A percentile compares a stretch with the other conserved stretches of the same genome.
Evolutionary conservation across 2,888 invertebrate species (phyloP).

Genomic region (Drosophila neotestacea): DNA sequence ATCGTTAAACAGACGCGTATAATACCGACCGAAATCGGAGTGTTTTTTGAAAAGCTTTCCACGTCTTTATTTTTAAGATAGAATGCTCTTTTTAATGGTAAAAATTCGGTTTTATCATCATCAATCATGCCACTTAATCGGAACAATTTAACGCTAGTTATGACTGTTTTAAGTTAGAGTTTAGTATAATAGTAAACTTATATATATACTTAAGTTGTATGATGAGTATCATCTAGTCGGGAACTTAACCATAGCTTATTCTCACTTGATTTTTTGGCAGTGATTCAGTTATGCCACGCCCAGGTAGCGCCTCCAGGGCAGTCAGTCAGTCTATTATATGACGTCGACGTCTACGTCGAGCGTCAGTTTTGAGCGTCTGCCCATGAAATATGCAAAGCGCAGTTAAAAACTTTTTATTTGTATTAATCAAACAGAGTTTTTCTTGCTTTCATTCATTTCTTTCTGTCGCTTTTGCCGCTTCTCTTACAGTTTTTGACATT

Average conservation of each 20-base stretch:
- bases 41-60: too few species aligned
- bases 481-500: constrained; percentile 54
- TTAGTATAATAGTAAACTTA: neutral
- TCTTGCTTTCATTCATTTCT: constrained; percentile 6
- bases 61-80: neutral
- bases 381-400: constrained; percentile 81
- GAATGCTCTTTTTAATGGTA: neutral
- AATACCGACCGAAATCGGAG: too few species aligned
- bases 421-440: constrained; percentile 81
- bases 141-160: neutral
- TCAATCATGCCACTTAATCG: neutral
- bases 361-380: constrained; percentile 65
- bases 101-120: too few species aligned
- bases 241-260: neutral
- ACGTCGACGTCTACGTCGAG: constrained; percentile 44
- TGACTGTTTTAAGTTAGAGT: neutral
- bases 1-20: too few species aligned
- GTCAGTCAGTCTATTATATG: constrained; percentile 55
- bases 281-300: constrained; percentile 42
- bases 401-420: constrained; percentile 82
- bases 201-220: too few species aligned
- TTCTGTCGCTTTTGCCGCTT: constrained; percentile 10
- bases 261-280: constrained; percentile 41
- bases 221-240: neutral
- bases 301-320: constrained; percentile 20